Percentiles rank a stretch among this genome's conserved stretches.
phyloP scores from a whole-genome alignment of 2,113 vertebrate genomes.

The Lethenteron reissneri region DNA sequence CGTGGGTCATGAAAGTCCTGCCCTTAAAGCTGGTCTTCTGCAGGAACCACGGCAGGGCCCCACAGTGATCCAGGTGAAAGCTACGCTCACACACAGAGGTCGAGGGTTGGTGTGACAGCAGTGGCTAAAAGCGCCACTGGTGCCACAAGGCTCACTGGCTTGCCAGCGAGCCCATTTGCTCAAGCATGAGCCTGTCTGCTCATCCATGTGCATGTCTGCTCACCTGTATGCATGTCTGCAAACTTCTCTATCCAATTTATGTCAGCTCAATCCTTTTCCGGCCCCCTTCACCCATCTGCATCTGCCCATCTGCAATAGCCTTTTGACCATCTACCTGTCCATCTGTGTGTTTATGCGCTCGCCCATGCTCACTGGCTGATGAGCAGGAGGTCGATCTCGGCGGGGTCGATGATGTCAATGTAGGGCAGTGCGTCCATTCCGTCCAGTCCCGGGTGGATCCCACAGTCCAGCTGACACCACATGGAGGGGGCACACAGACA shows the following conservation, averaged over 20 bases:
- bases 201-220: too few relatives aligned
- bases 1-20: slow-evolving; percentile 93
- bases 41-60: slow-evolving; percentile 88
- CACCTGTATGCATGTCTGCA: too few relatives aligned
- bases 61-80: slow-evolving; percentile 95
- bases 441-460: slow-evolving; percentile 84
- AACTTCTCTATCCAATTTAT: too few relatives aligned
- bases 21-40: slow-evolving; percentile 99
- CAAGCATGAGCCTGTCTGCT: too few relatives aligned
- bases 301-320: not conserved
- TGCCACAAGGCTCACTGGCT: slow-evolving; percentile 1
- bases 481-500: not conserved
- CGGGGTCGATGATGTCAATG: slow-evolving; percentile 88
- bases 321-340: not conserved
- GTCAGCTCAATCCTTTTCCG: too few relatives aligned
- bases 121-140: not conserved
- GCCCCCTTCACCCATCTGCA: too few relatives aligned
- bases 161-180: not conserved
- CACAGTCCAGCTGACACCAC: slow-evolving; percentile 57
- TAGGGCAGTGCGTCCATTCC: slow-evolving; percentile 96
- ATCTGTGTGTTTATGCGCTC: not conserved
- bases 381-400: slow-evolving; percentile 82
- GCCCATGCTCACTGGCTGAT: slow-evolving; percentile 71
- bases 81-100: slow-evolving; percentile 21
- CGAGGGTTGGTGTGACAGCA: not conserved